Evolutionary conservation across 2,888 invertebrate species (phyloP).

Genomic region (Julus scandinavius): DNA sequence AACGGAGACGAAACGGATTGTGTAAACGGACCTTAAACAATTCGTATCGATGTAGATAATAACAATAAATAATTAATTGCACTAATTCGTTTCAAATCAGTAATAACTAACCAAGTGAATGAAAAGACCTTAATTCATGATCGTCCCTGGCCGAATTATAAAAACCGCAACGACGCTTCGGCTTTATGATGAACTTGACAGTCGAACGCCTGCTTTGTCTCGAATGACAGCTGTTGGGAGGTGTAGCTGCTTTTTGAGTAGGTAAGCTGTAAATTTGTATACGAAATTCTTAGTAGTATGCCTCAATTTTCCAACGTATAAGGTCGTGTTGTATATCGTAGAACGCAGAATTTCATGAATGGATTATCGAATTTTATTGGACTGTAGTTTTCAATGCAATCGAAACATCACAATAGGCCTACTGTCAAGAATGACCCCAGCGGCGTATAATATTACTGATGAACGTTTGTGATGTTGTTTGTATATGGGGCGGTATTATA

Average conservation of each 20-base stretch:
- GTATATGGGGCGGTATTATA: not conserved
- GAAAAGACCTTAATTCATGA: not conserved
- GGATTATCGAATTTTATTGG: not conserved
- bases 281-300: not conserved
- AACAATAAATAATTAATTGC: no score
- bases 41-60: no score
- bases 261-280: not conserved
- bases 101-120: not conserved
- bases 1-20: no score
- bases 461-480: not conserved
- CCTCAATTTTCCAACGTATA: not conserved
- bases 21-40: no score
- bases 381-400: not conserved
- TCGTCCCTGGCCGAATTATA: not conserved
- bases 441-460: no score
- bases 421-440: not conserved
- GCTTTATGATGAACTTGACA: constrained; percentile 20
- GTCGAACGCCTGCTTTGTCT: constrained; percentile 10
- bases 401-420: not conserved
- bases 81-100: no score
- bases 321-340: not conserved
- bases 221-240: constrained; percentile 42
- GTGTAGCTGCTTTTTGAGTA: constrained; percentile 3
- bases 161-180: not conserved
- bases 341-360: not conserved